A percentile compares a stretch with the other conserved stretches of the same genome.
Conservation (phyloP, 2,888 invertebrate species). For the Heteromyza rotundicornis region DNA sequence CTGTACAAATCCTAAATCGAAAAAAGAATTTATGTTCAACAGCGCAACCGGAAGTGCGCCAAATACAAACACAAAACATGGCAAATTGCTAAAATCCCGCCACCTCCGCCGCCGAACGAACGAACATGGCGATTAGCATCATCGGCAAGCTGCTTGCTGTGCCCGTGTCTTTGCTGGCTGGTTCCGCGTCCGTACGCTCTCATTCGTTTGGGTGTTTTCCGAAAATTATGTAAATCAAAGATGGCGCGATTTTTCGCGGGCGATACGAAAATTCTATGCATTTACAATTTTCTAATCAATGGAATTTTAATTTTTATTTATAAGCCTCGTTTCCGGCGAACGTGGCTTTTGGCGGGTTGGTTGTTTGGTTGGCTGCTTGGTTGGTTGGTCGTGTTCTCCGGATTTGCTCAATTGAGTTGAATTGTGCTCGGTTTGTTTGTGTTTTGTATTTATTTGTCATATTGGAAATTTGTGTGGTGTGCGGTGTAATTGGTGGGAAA, state of each 20-base stretch:
- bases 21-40: neutral
- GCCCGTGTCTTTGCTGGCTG: neutral
- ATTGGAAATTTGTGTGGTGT: no score
- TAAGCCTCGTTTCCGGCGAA: conserved; percentile 33
- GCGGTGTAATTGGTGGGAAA: no score
- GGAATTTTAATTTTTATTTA: conserved; percentile 57
- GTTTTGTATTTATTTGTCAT: no score
- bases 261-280: conserved; percentile 56
- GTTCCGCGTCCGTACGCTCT: conserved; percentile 6
- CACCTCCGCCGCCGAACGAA: conserved; percentile 5
- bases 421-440: no score
- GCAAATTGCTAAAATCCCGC: conserved; percentile 1
- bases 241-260: conserved; percentile 38
- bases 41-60: conserved; percentile 8
- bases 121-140: conserved; percentile 6
- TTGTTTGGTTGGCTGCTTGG: no score
- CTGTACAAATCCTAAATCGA: neutral
- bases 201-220: no score
- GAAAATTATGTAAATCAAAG: conserved; percentile 57
- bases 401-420: neutral
- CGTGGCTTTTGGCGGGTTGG: no score
- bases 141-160: neutral
- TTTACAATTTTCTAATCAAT: conserved; percentile 61
- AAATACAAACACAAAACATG: conserved; percentile 18
- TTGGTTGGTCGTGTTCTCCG: no score